These are phyloP conservation scores for Anser cygnoides DNA, from an alignment of 2,113 vertebrate species.

Conservation along the genomic window DNA sequence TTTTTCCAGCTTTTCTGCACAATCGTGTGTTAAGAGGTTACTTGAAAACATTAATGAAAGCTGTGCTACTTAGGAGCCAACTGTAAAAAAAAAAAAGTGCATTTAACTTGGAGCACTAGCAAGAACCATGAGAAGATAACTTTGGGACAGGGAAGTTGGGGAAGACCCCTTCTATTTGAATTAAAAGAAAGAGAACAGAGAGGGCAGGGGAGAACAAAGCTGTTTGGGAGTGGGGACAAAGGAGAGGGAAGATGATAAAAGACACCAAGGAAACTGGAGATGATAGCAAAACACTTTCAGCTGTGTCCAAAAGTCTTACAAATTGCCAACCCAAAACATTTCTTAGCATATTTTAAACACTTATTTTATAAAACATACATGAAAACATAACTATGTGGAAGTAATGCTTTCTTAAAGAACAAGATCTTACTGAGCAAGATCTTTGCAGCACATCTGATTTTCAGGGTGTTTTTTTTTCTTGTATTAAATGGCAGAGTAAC, in stretches of 20 bases:
- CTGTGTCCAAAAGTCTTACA: not conserved
- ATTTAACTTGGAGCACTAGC: not conserved
- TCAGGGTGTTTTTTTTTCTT: not conserved
- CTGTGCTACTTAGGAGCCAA: rapidly evolving
- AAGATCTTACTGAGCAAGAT: not conserved
- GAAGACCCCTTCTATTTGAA: not conserved
- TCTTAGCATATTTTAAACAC: too few relatives aligned
- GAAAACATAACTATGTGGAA: not conserved
- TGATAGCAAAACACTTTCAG: not conserved
- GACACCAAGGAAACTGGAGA: not conserved
- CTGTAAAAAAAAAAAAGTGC: not conserved
- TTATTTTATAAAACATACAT: not conserved
- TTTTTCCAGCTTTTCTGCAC: not conserved
- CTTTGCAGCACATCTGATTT: not conserved
- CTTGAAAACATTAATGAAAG: not conserved
- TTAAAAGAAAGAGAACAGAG: not conserved
- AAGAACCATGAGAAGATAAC: not conserved
- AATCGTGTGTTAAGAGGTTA: not conserved
- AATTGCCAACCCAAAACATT: not conserved
- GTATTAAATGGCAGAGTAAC: not conserved
- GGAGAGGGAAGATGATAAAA: not conserved
- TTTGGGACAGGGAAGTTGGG: not conserved
- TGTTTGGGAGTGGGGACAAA: not conserved
- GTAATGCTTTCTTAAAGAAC: not conserved
- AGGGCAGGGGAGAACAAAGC: not conserved